Evolutionary conservation across 2,888 invertebrate genomes (phyloP).

Genomic region (Eueremaeus valkanovi): DNA sequence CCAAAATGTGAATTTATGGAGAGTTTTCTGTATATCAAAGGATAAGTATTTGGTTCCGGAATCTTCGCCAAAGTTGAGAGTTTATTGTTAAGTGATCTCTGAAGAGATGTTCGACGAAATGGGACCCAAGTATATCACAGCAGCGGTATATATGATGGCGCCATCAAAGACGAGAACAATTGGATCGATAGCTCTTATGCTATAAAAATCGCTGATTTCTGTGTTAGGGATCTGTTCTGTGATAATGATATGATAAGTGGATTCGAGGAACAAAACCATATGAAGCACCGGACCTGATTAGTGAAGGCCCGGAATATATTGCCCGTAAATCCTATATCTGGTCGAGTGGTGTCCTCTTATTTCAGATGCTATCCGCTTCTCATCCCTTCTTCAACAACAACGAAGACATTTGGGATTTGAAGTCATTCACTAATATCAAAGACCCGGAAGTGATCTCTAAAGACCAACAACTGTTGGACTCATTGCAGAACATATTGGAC

Average conservation of each 20-base stretch:
- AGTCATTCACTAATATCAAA: neutral
- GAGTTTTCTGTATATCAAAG: conserved; percentile 23
- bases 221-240: neutral
- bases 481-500: neutral
- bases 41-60: neutral
- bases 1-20: too few relatives aligned
- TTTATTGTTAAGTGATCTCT: neutral
- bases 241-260: neutral
- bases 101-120: conserved; percentile 11
- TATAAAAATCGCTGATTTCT: conserved; percentile 27
- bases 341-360: conserved; percentile 1
- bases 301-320: too few relatives aligned
- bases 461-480: conserved; percentile 14
- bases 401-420: neutral
- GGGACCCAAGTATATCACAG: neutral
- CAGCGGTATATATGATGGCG: neutral
- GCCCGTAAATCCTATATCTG: conserved; percentile 2
- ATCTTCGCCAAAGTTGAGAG: conserved; percentile 7
- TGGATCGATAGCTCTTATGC: neutral
- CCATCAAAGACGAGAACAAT: conserved; percentile 12
- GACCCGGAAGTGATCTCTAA: neutral
- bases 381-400: neutral
- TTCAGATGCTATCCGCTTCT: neutral
- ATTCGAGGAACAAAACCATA: conserved; percentile 16
- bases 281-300: neutral